These are phyloP conservation scores for Rousettus leschenaultii DNA, from an alignment of 2,113 vertebrate species.

Conservation along the genomic window DNA sequence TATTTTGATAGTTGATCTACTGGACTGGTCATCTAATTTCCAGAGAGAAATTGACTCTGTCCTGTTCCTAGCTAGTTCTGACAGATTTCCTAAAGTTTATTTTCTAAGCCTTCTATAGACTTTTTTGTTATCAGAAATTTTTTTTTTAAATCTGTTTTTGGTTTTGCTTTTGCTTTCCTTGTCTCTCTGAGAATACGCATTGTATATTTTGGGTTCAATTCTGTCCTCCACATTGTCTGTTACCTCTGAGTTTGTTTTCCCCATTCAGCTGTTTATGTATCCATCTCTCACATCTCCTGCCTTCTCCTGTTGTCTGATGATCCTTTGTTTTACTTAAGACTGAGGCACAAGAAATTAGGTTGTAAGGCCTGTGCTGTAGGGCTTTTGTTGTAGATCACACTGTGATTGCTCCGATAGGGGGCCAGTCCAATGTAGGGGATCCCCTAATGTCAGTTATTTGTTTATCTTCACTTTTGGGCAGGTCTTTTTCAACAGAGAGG, in stretches of 20 bases:
- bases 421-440: not conserved
- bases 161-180: not conserved
- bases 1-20: not conserved
- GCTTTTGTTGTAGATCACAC: not conserved
- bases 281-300: not conserved
- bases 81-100: not conserved
- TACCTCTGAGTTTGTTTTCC: not conserved
- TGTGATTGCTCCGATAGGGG: not conserved
- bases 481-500: not conserved
- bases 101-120: not conserved
- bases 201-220: not conserved
- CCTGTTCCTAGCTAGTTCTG: not conserved
- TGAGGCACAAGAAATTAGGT: not conserved
- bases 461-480: not conserved
- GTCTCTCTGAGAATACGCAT: not conserved
- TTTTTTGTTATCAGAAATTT: not conserved
- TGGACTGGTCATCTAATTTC: not conserved
- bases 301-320: not conserved
- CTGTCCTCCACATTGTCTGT: not conserved
- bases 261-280: not conserved
- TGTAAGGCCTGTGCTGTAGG: not conserved
- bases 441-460: not conserved
- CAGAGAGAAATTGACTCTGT: not conserved
- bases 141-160: not conserved
- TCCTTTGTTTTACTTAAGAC: not conserved